Evolutionary conservation across 1,140 invertebrate species (phyloP).

Genomic region (Cardiocondyla obscurior): DNA sequence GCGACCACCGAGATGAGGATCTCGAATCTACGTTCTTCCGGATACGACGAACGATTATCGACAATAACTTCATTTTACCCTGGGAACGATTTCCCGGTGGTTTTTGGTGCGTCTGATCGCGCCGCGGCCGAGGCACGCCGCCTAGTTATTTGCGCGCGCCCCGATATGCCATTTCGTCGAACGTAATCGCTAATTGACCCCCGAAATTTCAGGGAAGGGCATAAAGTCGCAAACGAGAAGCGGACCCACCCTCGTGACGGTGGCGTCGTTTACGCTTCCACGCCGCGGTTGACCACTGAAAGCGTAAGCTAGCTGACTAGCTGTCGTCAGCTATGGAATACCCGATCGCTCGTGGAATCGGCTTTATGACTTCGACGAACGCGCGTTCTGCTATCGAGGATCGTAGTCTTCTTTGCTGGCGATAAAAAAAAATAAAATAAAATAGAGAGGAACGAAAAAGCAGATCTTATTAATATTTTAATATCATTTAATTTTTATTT

Average conservation of each 20-base stretch:
- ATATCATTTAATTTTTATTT: neutral
- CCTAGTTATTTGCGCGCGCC: slow-evolving; percentile 66
- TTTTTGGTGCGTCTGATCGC: slow-evolving; percentile 57
- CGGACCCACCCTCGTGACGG: slow-evolving; percentile 29
- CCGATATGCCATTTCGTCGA: slow-evolving; percentile 61
- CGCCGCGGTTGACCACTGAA: slow-evolving; percentile 44
- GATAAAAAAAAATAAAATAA: too few relatives aligned
- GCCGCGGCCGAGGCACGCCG: slow-evolving; percentile 49
- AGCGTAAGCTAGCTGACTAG: slow-evolving; percentile 16
- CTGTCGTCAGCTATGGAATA: slow-evolving; percentile 19
- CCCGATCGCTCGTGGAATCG: slow-evolving; percentile 20
- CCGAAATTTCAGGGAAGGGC: slow-evolving; percentile 55
- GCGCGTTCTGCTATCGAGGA: neutral
- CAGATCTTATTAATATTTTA: neutral
- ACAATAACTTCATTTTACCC: slow-evolving; percentile 67
- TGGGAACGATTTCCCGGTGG: slow-evolving; percentile 15
- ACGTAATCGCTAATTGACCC: slow-evolving; percentile 67
- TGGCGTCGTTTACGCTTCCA: slow-evolving; percentile 26
- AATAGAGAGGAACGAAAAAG: neutral
- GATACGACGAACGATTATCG: slow-evolving; percentile 52
- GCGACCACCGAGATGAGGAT: slow-evolving; percentile 36
- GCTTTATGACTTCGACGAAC: slow-evolving; percentile 64
- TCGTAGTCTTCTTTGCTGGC: slow-evolving; percentile 1
- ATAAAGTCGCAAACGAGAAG: slow-evolving; percentile 51
- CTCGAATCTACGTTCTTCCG: slow-evolving; percentile 21